Conservation (phyloP, 2,888 invertebrate genomes). For the Bruchidius siliquastri region DNA sequence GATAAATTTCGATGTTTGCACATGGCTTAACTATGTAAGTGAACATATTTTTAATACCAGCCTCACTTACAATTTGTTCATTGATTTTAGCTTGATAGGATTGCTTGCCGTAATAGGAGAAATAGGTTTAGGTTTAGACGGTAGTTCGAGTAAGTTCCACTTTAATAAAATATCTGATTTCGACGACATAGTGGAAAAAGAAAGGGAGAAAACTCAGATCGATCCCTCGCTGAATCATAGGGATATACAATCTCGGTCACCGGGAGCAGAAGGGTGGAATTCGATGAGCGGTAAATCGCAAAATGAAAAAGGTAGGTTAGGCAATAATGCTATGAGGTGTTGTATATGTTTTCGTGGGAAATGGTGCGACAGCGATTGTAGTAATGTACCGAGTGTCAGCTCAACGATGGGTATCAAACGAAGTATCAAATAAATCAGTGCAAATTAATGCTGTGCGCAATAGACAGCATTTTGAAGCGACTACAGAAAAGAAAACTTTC, state of each 20-base stretch:
- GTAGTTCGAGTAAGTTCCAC: conserved; percentile 14
- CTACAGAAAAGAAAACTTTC: too few relatives aligned
- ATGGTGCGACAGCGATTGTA: too few relatives aligned
- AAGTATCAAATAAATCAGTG: too few relatives aligned
- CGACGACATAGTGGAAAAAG: conserved; percentile 24
- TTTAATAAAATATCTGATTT: conserved; percentile 27
- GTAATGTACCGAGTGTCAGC: too few relatives aligned
- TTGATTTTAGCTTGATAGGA: conserved; percentile 17
- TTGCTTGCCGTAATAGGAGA: conserved; percentile 16
- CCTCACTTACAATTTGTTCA: not conserved
- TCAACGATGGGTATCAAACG: too few relatives aligned
- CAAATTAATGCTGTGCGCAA: too few relatives aligned
- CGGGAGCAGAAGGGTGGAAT: not conserved
- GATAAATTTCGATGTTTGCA: conserved; percentile 28
- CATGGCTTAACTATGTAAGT: conserved; percentile 30
- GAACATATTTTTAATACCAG: not conserved
- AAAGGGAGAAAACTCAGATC: conserved; percentile 5
- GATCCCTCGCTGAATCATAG: conserved; percentile 3
- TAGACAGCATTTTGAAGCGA: too few relatives aligned
- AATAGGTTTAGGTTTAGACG: conserved; percentile 10
- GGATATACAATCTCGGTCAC: not conserved
- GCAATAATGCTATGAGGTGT: too few relatives aligned
- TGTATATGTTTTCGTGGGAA: too few relatives aligned
- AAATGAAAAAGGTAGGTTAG: not conserved
- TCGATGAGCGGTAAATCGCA: not conserved